Base-by-base conservation (phyloP, 1,140 invertebrate species). In the Drosophila neocordata region DNA sequence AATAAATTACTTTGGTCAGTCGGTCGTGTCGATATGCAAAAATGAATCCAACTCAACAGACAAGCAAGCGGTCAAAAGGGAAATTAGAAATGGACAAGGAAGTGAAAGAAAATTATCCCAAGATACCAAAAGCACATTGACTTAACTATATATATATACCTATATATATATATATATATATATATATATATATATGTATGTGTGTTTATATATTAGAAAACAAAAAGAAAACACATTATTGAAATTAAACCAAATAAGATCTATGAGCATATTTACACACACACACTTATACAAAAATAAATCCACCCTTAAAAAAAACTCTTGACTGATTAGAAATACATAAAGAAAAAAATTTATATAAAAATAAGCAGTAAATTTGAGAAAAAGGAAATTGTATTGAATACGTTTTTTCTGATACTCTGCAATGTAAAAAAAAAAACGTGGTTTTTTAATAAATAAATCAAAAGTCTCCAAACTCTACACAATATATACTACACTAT, bases 221-320 rank as follows among this genome's bases (percentile, higher is more conserved):
- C 2, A 15, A n/a, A 65, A 52, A 11, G n/a, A n/a, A 69, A 73
- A 64, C 15, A 62, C 60, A 79, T 79, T 75, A 76, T 48, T 31
- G 1, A 65, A 76, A 76, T 63, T 65, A 80, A 76, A 57, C 37
- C 18, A n/a, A 57, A 35, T 35, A 51, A 31, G 13, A 11, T 9
- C 4, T 31, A 31, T 5, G 3, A 1, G 27, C 6, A 31, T 6
- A 31, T 7, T 1, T 7, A 31, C 1, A 31, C 7, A 31, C 27
- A 31, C 7, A 31, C 24, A 24, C 4, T 2, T 24, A 24, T 24
- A 24, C 24, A 24, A 4, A 31, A 31, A 31, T 15, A 64, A 64
- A 64, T 18, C 13, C 35, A 60, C 60, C 57, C 56, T 34, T 13
- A 48, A 18, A 48, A 44, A 44, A 48, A 48, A 20, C 18, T n/a